A percentile compares a stretch with the other conserved stretches of the same genome.
Conservation (phyloP, 2,888 invertebrate species). For the Ametastegia equiseti region DNA sequence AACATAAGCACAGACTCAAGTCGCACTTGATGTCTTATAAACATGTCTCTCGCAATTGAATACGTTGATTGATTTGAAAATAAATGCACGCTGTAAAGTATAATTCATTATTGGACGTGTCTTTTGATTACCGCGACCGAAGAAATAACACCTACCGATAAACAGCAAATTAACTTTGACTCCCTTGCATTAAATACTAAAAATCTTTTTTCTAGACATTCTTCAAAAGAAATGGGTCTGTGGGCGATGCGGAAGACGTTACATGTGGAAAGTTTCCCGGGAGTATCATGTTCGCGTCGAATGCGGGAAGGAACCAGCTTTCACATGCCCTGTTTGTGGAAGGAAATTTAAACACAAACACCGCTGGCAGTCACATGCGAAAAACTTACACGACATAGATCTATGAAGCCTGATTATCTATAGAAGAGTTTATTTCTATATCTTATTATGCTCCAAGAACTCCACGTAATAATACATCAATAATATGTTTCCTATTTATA, state of each 20-base stretch:
- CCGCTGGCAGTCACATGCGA: constrained; percentile 52
- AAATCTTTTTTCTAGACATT: constrained; percentile 18
- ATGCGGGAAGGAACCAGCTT: constrained; percentile 71
- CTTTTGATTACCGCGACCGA: neutral
- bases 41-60: constrained; percentile 23
- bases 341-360: constrained; percentile 55
- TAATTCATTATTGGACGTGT: neutral
- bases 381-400: constrained; percentile 57
- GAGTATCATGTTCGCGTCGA: constrained; percentile 68
- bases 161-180: neutral
- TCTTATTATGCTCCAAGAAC: neutral
- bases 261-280: constrained; percentile 68
- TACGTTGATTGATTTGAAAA: neutral
- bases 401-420: constrained; percentile 48
- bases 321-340: constrained; percentile 65
- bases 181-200: neutral
- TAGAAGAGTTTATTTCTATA: neutral
- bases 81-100: constrained; percentile 15
- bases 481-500: neutral
- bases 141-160: neutral
- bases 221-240: constrained; percentile 61
- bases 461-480: neutral
- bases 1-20: constrained; percentile 42
- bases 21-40: constrained; percentile 38
- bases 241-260: constrained; percentile 66